Evolutionary conservation across 2,113 vertebrate genomes (phyloP), one percentile per base, ranked within the genome.

Genomic region (Lophotis ruficrista): DNA sequence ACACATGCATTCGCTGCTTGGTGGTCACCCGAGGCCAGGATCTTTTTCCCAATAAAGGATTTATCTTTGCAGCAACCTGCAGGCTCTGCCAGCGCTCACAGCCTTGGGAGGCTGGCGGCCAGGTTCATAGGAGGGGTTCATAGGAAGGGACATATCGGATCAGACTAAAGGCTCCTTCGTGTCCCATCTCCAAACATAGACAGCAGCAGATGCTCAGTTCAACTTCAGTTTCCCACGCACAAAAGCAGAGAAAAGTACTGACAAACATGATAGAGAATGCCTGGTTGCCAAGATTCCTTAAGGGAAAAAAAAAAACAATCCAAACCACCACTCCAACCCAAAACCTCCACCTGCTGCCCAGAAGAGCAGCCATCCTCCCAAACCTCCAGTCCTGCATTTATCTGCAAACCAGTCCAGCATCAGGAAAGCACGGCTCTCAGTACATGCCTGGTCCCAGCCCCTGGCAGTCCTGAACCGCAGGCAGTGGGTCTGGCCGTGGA

Each of bases 171-270:
- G 60, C 72, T 91, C 61, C 69, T 87, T 56, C 87, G 5, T 20
- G 65, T 82, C 91, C 94, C 6, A 3, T 79, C 93, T 96, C 93
- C 83, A 96, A 97, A 97, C 93, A 95, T 51, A 96, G 95, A 71
- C 16, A 14, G 87, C 77, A 95, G 84, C 96, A 97, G 96, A 97
- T 96, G 95, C 93, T 94, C 4, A 1, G 90, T 90, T 85, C 91
- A 87, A 89, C 78, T 94, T 43, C 54, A 85, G 66, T 88, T 88
- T 96, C 96, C 96, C 94, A 96, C 90, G 37, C 96, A 83, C 10
- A 25, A 79, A 91, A 84, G 57, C 41, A 11, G 83, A 91, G 70
- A 94, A 94, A 95, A 93, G 94, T 71, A 61, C 93, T 93, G 94
- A 93, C 70, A 95, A 94, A 95, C 37, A 87, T 10, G 54, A 80